These are phyloP conservation scores for Gymnopithys bicolor DNA, from an alignment of 2,797 vertebrate genomes.

Conservation along the genomic window DNA sequence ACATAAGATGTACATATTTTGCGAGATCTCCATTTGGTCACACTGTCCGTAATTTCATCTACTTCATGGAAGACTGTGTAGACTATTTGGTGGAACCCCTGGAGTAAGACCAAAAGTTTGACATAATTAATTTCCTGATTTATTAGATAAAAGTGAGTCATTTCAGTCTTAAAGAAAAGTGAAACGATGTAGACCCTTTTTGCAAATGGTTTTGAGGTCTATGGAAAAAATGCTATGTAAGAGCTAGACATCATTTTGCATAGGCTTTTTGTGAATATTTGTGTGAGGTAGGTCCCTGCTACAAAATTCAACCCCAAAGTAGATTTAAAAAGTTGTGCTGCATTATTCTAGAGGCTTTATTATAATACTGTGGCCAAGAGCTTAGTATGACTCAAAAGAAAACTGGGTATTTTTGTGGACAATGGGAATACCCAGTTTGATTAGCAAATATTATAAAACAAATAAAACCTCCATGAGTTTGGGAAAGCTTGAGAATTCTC, in stretches of 20 bases:
- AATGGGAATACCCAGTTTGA: neutral
- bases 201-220: neutral
- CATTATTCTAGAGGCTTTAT: neutral
- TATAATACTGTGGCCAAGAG: neutral
- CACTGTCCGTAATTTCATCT: neutral
- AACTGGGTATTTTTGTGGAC: neutral
- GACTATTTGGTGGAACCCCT: neutral
- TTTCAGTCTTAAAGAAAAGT: neutral
- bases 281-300: neutral
- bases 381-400: neutral
- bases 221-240: neutral
- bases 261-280: neutral
- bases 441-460: neutral
- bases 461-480: neutral
- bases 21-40: neutral
- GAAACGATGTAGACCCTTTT: neutral
- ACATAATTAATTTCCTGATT: neutral
- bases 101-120: neutral
- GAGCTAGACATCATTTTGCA: neutral
- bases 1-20: too few species aligned
- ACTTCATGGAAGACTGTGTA: neutral
- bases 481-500: neutral
- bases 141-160: neutral
- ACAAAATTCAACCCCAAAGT: neutral
- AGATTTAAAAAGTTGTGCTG: neutral